Base-by-base conservation (phyloP, 2,113 vertebrate species). In the Datnioides undecimradiatus region DNA sequence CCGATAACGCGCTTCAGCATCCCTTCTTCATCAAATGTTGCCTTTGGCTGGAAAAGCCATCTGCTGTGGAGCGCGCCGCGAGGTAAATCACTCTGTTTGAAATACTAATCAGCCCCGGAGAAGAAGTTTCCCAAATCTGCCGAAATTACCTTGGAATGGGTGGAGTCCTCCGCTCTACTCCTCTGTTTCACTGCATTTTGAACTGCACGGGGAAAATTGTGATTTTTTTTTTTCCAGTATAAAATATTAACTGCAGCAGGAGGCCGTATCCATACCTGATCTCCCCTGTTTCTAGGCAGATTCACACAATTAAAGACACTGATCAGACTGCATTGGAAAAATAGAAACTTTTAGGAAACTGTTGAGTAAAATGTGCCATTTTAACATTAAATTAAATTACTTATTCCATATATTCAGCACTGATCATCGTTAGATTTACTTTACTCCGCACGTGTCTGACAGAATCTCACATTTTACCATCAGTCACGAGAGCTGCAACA, bases 11-110 rank as follows among this genome's bases (percentile, higher is more conserved):
- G 27, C 66, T 55, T 45, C 33, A 13, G 69, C n/a, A 77, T 45
- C 34, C 34, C 5, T 27, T 73, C 71, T 54, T 62, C 55, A 54
- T 68, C 66, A 75, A 52, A 46, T 40, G 0, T 21, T 23, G 27
- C 29, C 48, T 49, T 60, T 29, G 58, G 54, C 73, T 33, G 19
- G 63, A 40, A 6, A 76, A 55, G 55, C 55, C 79, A 88, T 82
- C 79, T 79, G 82, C 71, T 66, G 66, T 8, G 45, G 77, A 73
- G 68, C 73, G 23, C 65, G 68, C 70, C 62, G 73, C 17, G 36
- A 84, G 78, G 79, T 72, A 66, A 84, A 84, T 85, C 79, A 72
- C 79, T 27, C 8, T 59, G 86, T 88, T 85, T 88, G 82, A 85
- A 85, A 88, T 88, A 71, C 75, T 73, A 82, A 88, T 85, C 8